These are phyloP conservation scores for Saguinus midas DNA, from an alignment of 2,113 vertebrate genomes.

Conservation along the genomic window DNA sequence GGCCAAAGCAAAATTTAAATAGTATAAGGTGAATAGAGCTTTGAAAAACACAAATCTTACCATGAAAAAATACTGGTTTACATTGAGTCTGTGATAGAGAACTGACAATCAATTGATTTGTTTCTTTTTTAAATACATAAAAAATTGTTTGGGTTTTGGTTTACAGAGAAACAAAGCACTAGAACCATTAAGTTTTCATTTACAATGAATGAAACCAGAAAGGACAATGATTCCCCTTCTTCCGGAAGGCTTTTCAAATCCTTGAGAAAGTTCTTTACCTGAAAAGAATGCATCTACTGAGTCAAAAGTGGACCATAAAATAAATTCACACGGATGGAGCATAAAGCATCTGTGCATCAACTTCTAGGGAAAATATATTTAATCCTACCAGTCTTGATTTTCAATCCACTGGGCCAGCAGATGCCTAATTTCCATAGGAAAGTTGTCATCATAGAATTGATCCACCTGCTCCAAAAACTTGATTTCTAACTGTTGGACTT, in stretches of 20 bases:
- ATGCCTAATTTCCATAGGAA: slow-evolving; percentile 97
- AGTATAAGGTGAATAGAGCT: background rate
- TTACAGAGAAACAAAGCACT: background rate
- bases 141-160: background rate
- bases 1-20: background rate
- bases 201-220: background rate
- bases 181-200: background rate
- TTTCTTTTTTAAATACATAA: background rate
- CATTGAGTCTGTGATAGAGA: background rate
- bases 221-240: background rate
- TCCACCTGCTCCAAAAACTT: slow-evolving; percentile 97
- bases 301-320: background rate
- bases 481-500: slow-evolving; percentile 96
- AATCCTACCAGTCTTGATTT: slow-evolving; percentile 93
- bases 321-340: background rate
- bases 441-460: slow-evolving; percentile 97
- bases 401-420: slow-evolving; percentile 96
- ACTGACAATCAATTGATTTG: background rate
- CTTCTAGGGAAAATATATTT: background rate
- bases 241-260: slow-evolving; percentile 17
- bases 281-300: background rate
- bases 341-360: background rate
- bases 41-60: background rate
- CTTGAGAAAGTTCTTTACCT: background rate
- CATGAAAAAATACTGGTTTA: background rate